These are phyloP conservation scores for Parauchenoglanis punctatus DNA, from an alignment of 2,797 vertebrate species.

Conservation along the genomic window DNA sequence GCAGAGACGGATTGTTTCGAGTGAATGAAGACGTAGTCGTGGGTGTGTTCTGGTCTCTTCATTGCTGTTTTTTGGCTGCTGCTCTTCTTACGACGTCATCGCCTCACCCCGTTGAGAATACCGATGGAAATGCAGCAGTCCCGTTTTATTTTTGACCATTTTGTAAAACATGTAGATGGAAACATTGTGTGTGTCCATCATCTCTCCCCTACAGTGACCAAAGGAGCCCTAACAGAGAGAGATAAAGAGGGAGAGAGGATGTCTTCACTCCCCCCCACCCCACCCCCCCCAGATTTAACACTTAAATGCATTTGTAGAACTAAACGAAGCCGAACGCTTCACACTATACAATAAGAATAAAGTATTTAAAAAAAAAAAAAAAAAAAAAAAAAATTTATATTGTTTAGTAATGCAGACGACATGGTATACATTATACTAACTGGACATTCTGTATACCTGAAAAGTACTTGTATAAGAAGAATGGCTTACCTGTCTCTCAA, in stretches of 20 bases:
- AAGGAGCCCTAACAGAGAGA: constrained; percentile 73
- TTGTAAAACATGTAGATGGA: constrained; percentile 34
- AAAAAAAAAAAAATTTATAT: not conserved
- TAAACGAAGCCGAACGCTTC: constrained; percentile 10
- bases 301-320: constrained; percentile 8
- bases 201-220: constrained; percentile 79
- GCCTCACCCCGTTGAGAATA: not conserved
- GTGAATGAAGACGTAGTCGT: not conserved
- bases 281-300: constrained; percentile 52
- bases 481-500: constrained; percentile 47
- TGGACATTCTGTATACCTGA: constrained; percentile 59
- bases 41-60: not conserved
- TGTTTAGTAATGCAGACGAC: constrained; percentile 10
- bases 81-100: not conserved
- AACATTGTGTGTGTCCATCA: constrained; percentile 69
- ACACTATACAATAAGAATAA: not conserved
- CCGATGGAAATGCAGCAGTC: not conserved
- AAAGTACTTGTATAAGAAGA: constrained; percentile 39
- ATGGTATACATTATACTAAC: constrained; percentile 62
- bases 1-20: not conserved
- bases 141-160: not conserved
- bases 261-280: constrained; percentile 69
- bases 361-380: not conserved
- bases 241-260: constrained; percentile 77
- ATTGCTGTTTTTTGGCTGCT: not conserved